These are phyloP conservation scores for Nothura maculosa DNA, from an alignment of 2,797 vertebrate species.

Conservation along the genomic window DNA sequence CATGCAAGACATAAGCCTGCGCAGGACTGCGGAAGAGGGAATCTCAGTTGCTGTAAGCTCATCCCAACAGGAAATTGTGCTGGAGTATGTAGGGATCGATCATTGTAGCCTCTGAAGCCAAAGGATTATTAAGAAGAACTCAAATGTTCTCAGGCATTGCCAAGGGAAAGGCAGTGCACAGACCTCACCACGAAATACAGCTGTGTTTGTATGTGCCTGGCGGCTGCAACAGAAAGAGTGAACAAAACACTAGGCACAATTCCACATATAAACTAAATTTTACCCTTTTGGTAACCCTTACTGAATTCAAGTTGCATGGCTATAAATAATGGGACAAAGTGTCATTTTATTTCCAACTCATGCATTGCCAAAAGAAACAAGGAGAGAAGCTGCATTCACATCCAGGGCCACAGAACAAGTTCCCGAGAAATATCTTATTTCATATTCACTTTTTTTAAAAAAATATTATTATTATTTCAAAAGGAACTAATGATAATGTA, in stretches of 20 bases:
- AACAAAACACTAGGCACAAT: background rate
- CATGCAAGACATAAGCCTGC: background rate
- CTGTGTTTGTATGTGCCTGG: background rate
- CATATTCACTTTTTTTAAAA: background rate
- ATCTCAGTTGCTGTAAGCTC: background rate
- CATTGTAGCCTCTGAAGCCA: background rate
- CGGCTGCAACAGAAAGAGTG: background rate
- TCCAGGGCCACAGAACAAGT: background rate
- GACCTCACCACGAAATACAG: rapidly evolving
- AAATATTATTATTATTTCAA: too few relatives aligned
- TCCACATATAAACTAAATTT: background rate
- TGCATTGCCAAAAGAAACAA: slow-evolving; percentile 8
- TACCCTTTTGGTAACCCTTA: background rate
- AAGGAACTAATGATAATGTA: background rate
- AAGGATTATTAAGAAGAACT: background rate
- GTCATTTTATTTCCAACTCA: background rate
- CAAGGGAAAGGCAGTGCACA: background rate
- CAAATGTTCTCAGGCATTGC: background rate
- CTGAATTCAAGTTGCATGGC: background rate
- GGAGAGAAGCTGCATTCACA: background rate
- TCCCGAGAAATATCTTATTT: background rate
- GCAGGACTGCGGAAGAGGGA: background rate
- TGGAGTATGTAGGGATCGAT: rapidly evolving
- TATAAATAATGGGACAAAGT: background rate
- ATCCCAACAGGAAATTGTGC: background rate